phyloP scores from a whole-genome alignment of 1,140 invertebrate genomes.

The Prorops nasuta region DNA sequence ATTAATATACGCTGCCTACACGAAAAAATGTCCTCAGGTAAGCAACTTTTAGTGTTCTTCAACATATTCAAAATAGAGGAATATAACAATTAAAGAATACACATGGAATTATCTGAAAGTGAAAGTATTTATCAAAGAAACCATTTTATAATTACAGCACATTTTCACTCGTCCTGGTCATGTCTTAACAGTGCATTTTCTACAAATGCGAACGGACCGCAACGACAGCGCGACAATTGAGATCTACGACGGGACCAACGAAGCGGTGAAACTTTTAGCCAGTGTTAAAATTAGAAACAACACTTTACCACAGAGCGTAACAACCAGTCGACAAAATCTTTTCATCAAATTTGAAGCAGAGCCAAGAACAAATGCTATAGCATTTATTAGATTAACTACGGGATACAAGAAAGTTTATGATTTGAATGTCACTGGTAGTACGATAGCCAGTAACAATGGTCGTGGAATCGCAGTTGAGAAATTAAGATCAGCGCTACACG shows the following conservation, averaged over 20 bases:
- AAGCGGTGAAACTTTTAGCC: slow-evolving; percentile 68
- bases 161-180: slow-evolving; percentile 76
- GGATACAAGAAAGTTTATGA: slow-evolving; percentile 80
- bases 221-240: slow-evolving; percentile 73
- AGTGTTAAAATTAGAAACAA: slow-evolving; percentile 71
- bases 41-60: slow-evolving; percentile 6
- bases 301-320: slow-evolving; percentile 82
- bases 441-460: slow-evolving; percentile 86
- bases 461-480: slow-evolving; percentile 87
- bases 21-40: slow-evolving; percentile 71
- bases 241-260: slow-evolving; percentile 75
- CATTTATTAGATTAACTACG: slow-evolving; percentile 75
- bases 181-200: slow-evolving; percentile 79
- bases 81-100: too few relatives aligned
- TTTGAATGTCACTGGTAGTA: slow-evolving; percentile 81
- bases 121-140: not conserved
- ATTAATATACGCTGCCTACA: slow-evolving; percentile 65
- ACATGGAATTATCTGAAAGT: not conserved
- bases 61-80: not conserved
- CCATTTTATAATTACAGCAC: slow-evolving; percentile 46
- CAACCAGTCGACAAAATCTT: slow-evolving; percentile 73
- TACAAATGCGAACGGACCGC: slow-evolving; percentile 71
- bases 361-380: slow-evolving; percentile 66
- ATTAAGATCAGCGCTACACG: slow-evolving; percentile 75
- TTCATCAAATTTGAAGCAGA: slow-evolving; percentile 74